Conservation (phyloP, 2,888 invertebrate species). For the Nycteola revayana region DNA sequence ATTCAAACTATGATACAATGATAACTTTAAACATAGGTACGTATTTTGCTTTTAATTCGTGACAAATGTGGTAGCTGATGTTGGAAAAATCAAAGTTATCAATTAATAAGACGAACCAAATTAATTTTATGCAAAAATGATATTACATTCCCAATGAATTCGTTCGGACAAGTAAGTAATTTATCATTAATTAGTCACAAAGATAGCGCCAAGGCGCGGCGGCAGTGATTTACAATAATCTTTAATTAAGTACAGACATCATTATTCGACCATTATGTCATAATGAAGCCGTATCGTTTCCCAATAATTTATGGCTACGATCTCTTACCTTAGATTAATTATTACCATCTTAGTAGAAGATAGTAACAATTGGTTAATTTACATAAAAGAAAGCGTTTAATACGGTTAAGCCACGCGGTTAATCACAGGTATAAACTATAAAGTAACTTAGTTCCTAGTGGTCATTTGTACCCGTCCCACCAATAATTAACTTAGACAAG, state of each 20-base stretch:
- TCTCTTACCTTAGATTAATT: slow-evolving; percentile 52
- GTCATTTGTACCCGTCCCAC: slow-evolving; percentile 73
- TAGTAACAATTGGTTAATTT: slow-evolving; percentile 69
- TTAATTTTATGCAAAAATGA: too few relatives aligned
- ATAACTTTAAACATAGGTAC: too few relatives aligned
- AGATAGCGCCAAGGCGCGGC: slow-evolving; percentile 21
- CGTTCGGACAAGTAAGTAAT: slow-evolving; percentile 25
- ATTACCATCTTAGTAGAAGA: slow-evolving; percentile 43
- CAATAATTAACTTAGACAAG: slow-evolving; percentile 66
- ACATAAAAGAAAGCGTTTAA: slow-evolving; percentile 76
- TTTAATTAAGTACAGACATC: slow-evolving; percentile 41
- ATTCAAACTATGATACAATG: too few relatives aligned
- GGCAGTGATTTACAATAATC: slow-evolving; percentile 41
- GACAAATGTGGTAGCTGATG: too few relatives aligned
- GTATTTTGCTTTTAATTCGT: too few relatives aligned
- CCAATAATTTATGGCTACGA: slow-evolving; percentile 41
- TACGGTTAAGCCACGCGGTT: slow-evolving; percentile 67
- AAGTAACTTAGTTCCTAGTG: slow-evolving; percentile 58
- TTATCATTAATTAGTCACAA: slow-evolving; percentile 23
- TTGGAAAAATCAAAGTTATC: too few relatives aligned
- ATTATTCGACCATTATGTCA: slow-evolving; percentile 47
- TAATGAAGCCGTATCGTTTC: slow-evolving; percentile 46
- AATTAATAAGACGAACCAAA: too few relatives aligned
- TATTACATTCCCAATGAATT: too few relatives aligned
- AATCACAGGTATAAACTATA: slow-evolving; percentile 65